phyloP scores from a whole-genome alignment of 2,797 vertebrate species.

The Bradypodion ventrale region DNA sequence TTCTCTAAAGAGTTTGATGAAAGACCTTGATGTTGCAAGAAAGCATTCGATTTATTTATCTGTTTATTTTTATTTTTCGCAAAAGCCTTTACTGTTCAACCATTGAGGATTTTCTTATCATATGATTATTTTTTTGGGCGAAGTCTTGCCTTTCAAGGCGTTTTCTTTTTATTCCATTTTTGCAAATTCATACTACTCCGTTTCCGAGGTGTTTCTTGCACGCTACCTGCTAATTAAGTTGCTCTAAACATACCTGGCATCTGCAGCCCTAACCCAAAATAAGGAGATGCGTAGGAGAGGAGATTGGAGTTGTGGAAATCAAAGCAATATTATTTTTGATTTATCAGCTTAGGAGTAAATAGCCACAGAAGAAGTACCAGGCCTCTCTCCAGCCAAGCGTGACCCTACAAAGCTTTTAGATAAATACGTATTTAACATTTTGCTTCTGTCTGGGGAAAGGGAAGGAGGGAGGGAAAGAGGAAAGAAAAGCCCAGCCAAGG shows the following conservation, averaged over 20 bases:
- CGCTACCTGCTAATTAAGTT: neutral
- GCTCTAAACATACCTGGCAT: constrained; percentile 5
- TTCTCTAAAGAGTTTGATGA: neutral
- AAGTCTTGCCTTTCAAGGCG: neutral
- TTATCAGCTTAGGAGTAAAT: constrained; percentile 9
- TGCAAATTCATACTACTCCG: no score
- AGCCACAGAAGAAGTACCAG: neutral
- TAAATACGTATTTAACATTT: constrained; percentile 55
- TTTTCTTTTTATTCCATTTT: neutral
- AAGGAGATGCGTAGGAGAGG: no score
- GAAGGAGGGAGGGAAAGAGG: no score
- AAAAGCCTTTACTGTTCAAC: neutral
- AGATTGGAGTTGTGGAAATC: neutral
- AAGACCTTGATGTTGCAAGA: neutral
- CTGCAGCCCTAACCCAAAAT: neutral
- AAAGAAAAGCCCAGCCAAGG: constrained; percentile 24
- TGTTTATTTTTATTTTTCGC: neutral
- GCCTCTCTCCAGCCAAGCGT: constrained; percentile 27
- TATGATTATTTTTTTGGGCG: no score
- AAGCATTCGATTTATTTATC: no score
- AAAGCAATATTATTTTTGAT: constrained; percentile 21
- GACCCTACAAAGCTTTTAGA: constrained; percentile 36
- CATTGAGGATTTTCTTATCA: neutral
- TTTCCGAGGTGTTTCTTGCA: no score
- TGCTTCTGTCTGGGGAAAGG: constrained; percentile 46